Percentiles rank a stretch among this genome's conserved stretches.
These are phyloP conservation scores for Drosophila anomelani DNA, from an alignment of 2,888 invertebrate species.

Conservation along the genomic window DNA sequence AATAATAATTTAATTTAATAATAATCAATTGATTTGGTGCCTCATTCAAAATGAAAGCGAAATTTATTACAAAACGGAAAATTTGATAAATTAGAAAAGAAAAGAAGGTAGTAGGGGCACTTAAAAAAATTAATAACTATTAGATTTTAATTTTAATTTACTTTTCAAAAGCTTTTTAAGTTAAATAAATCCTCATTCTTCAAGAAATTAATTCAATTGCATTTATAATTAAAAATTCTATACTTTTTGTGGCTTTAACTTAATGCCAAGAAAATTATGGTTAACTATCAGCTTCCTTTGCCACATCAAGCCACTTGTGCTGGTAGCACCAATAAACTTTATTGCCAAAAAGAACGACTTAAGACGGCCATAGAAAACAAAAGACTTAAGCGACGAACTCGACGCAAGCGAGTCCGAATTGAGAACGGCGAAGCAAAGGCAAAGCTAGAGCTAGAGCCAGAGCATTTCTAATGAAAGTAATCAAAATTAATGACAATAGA, in stretches of 20 bases:
- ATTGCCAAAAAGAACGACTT: constrained; percentile 62
- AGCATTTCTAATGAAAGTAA: constrained; percentile 74
- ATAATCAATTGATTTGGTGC: not conserved
- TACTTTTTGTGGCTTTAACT: not conserved
- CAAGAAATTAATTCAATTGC: not conserved
- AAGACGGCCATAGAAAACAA: constrained; percentile 23
- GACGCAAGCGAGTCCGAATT: constrained; percentile 32
- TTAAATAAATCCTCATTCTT: not conserved
- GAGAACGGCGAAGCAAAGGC: constrained; percentile 6
- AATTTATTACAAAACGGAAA: not conserved
- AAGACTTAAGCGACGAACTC: constrained; percentile 66
- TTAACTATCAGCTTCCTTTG: constrained; percentile 4
- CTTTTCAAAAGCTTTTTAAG: not conserved
- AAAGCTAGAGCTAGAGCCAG: constrained; percentile 20
- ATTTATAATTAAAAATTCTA: not conserved
- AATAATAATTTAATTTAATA: too few relatives aligned
- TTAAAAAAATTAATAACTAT: not conserved
- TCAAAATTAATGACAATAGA: constrained; percentile 70
- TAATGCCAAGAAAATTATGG: not conserved
- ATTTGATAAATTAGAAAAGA: not conserved
- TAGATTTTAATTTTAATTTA: not conserved
- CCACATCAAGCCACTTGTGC: constrained; percentile 1
- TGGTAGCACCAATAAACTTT: constrained; percentile 56
- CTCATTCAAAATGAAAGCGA: constrained; percentile 8
- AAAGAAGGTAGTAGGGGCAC: not conserved